A percentile compares a stretch with the other conserved stretches of the same genome.
Evolutionary conservation across 2,797 vertebrate species (phyloP).

Genomic region (Centropyge bicolor): DNA sequence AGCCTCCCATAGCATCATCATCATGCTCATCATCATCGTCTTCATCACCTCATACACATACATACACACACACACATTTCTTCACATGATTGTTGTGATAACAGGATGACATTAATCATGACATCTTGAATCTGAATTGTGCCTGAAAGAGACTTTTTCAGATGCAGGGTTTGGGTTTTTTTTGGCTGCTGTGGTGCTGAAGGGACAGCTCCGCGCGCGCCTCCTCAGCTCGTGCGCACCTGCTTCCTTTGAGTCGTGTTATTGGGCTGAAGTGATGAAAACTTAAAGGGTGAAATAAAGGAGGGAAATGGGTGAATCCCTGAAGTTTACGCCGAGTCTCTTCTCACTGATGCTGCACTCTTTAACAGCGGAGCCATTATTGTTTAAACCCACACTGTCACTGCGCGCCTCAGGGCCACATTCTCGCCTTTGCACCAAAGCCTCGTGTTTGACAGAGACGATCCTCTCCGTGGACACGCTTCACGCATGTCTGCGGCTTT

Average conservation of each 20-base stretch:
- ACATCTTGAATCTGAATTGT: background rate
- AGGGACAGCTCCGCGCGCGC: slow-evolving; percentile 84
- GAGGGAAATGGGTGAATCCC: slow-evolving; percentile 27
- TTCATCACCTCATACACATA: slow-evolving; percentile 13
- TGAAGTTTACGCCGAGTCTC: slow-evolving; percentile 38
- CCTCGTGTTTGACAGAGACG: slow-evolving; percentile 63
- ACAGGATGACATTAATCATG: too few species aligned
- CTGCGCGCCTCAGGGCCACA: slow-evolving; percentile 50
- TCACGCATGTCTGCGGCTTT: slow-evolving; percentile 45
- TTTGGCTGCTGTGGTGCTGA: slow-evolving; percentile 82
- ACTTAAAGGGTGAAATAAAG: slow-evolving; percentile 41
- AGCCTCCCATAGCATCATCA: slow-evolving; percentile 79
- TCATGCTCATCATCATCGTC: slow-evolving; percentile 69
- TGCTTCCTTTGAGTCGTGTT: slow-evolving; percentile 51
- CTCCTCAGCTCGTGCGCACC: slow-evolving; percentile 55
- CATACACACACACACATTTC: background rate
- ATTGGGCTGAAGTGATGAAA: slow-evolving; percentile 51
- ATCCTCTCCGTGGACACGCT: slow-evolving; percentile 54
- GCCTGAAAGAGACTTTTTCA: slow-evolving; percentile 39
- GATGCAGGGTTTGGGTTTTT: background rate
- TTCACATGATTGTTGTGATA: too few species aligned
- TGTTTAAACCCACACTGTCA: slow-evolving; percentile 60
- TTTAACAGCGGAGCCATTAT: slow-evolving; percentile 53
- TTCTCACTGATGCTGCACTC: slow-evolving; percentile 6
- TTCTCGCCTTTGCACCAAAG: slow-evolving; percentile 62